These are phyloP conservation scores for Melopsittacus undulatus DNA, from an alignment of 2,797 vertebrate species.

Conservation along the genomic window DNA sequence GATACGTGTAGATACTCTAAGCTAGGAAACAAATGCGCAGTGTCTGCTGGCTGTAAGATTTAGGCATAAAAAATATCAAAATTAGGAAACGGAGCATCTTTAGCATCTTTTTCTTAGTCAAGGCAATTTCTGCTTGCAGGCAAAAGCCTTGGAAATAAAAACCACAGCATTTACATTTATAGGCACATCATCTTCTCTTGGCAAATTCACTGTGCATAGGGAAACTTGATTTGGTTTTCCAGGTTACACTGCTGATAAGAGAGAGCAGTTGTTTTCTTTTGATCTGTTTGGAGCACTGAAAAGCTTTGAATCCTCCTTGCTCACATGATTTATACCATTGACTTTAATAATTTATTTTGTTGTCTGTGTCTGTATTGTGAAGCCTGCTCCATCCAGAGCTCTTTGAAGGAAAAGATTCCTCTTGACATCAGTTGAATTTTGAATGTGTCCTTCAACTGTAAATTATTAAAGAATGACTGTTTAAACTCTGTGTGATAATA, in stretches of 20 bases:
- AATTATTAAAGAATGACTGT: not conserved
- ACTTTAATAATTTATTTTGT: not conserved
- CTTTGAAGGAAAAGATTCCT: conserved; percentile 1
- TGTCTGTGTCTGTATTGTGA: not conserved
- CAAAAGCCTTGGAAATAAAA: not conserved
- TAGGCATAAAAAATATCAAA: not conserved
- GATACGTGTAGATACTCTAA: not conserved
- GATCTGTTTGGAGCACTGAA: not conserved
- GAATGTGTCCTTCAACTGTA: not conserved
- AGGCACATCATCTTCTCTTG: not conserved
- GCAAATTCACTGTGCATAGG: not conserved
- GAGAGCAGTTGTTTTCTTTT: not conserved
- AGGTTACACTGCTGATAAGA: not conserved
- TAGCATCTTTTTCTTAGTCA: not conserved
- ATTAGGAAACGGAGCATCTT: not conserved
- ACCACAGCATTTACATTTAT: too few species aligned
- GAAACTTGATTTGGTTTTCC: not conserved
- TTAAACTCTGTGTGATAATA: not conserved
- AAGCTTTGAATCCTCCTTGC: not conserved
- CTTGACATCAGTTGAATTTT: not conserved
- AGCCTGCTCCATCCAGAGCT: not conserved
- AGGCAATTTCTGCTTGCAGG: not conserved
- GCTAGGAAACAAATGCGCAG: not conserved
- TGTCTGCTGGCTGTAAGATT: not conserved
- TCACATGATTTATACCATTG: not conserved